Conservation (phyloP, 2,797 vertebrate species). For the Trachops cirrhosus region DNA sequence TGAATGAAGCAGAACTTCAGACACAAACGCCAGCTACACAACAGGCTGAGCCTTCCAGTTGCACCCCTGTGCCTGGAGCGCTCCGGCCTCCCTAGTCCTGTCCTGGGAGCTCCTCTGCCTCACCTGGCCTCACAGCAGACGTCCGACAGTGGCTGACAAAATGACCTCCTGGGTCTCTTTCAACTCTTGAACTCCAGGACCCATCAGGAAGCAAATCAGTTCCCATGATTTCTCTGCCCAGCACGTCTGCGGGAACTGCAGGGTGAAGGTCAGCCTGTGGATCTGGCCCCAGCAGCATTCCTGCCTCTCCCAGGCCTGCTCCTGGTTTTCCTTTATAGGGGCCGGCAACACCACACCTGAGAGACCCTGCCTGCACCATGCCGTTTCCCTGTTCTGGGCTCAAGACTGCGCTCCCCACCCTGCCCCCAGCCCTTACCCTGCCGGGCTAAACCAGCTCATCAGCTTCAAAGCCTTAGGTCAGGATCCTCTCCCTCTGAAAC, state of each 20-base stretch:
- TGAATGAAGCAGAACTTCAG: neutral
- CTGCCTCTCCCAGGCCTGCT: neutral
- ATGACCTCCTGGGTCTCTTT: neutral
- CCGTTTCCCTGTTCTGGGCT: neutral
- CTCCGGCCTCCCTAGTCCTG: rapidly evolving
- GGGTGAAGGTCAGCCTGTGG: neutral
- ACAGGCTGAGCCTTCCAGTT: neutral
- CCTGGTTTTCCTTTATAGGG: neutral
- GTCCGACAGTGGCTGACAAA: neutral
- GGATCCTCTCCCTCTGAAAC: neutral
- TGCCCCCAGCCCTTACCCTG: no score
- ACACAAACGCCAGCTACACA: neutral
- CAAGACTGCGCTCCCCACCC: neutral
- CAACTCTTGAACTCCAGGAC: neutral
- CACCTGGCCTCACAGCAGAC: neutral
- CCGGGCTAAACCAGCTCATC: neutral
- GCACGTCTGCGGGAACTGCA: neutral
- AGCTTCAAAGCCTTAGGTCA: neutral
- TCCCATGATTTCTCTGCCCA: neutral
- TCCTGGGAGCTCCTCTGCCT: neutral
- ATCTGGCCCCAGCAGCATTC: neutral
- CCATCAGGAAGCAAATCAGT: neutral
- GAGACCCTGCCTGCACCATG: neutral
- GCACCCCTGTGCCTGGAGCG: rapidly evolving
- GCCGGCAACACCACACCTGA: neutral